phyloP scores from a whole-genome alignment of 1,140 invertebrate genomes.

The Megalonaias nervosa region DNA sequence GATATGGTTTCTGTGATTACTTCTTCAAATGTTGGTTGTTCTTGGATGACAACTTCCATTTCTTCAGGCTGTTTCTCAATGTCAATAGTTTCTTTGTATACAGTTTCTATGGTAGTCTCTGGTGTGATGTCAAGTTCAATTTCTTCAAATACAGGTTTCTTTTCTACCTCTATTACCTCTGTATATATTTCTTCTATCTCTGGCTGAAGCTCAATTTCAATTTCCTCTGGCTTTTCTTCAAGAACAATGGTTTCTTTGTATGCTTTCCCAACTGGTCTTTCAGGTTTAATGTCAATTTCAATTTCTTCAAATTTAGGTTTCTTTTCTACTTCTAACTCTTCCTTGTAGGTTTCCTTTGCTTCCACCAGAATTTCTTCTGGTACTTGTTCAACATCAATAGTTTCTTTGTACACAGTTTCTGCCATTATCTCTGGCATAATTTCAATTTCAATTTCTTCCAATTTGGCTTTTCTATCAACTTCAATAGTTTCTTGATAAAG shows the following conservation, averaged over 20 bases:
- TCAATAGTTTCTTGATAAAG: conserved; percentile 1
- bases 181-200: too few species aligned
- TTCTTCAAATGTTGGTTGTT: neutral
- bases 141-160: too few species aligned
- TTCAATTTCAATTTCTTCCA: conserved; percentile 4
- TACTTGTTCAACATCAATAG: conserved; percentile 21
- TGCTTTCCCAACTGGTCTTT: too few species aligned
- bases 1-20: conserved; percentile 8
- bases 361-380: conserved; percentile 7
- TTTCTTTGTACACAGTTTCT: conserved; percentile 6
- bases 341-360: neutral
- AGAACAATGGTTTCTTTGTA: too few species aligned
- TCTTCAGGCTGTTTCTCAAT: neutral
- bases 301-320: too few species aligned
- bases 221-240: too few species aligned
- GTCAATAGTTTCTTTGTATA: conserved; percentile 16
- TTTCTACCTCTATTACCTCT: too few species aligned
- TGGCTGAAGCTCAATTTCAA: too few species aligned
- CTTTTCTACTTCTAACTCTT: too few species aligned
- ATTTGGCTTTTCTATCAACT: conserved; percentile 10
- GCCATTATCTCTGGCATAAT: neutral
- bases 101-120: neutral
- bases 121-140: conserved; percentile 1
- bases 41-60: neutral
- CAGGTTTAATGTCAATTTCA: too few species aligned